A percentile compares a stretch with the other conserved stretches of the same genome.
These are phyloP conservation scores for Microctonus hyperodae DNA, from an alignment of 2,888 invertebrate species.

Conservation along the genomic window DNA sequence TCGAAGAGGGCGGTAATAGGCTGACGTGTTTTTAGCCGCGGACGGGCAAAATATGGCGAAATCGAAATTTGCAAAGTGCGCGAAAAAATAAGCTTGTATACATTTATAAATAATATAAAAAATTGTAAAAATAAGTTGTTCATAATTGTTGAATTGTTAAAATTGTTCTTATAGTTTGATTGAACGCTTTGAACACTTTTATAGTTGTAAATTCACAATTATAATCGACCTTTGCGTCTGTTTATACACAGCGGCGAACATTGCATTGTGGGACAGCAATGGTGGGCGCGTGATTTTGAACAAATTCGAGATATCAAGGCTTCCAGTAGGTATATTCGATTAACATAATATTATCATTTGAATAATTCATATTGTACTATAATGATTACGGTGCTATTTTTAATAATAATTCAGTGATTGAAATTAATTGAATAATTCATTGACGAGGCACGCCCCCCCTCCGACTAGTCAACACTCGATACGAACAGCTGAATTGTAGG, in stretches of 20 bases:
- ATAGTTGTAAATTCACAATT: conserved; percentile 26
- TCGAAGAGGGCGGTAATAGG: conserved; percentile 44
- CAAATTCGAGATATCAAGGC: conserved; percentile 57
- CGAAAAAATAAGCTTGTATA: conserved; percentile 41
- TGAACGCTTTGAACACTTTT: not conserved
- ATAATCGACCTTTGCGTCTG: conserved; percentile 42
- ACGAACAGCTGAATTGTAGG: conserved; percentile 55
- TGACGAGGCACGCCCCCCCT: conserved; percentile 49
- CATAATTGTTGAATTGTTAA: not conserved
- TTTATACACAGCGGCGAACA: conserved; percentile 55
- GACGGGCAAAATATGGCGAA: conserved; percentile 53
- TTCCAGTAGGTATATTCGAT: conserved; percentile 38
- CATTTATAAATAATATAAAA: conserved; percentile 14
- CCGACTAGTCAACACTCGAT: conserved; percentile 49
- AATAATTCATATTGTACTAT: not conserved
- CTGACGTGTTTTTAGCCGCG: conserved; percentile 56
- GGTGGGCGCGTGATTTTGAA: conserved; percentile 67
- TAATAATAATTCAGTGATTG: not conserved
- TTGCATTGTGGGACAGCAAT: conserved; percentile 62
- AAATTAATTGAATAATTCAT: conserved; percentile 31
- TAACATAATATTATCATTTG: not conserved
- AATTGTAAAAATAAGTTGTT: not conserved
- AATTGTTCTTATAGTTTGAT: not conserved
- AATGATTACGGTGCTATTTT: not conserved
- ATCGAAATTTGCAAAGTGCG: conserved; percentile 57